Conservation (phyloP, 2,113 vertebrate species). For the Phocoena sinus region DNA sequence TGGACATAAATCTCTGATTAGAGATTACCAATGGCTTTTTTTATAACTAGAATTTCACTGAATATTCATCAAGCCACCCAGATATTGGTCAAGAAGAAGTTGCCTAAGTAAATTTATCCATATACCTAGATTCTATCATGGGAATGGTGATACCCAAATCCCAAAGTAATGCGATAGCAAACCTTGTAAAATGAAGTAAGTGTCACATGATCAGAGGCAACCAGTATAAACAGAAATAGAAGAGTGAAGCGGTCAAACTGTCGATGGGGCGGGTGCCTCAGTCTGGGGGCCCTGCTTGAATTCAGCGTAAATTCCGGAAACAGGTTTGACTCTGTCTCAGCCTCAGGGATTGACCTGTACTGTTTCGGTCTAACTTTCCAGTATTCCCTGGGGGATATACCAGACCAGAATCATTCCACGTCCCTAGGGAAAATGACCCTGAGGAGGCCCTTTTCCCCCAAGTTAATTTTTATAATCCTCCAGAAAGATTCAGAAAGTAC, state of each 20-base stretch:
- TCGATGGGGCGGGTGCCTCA: accelerated
- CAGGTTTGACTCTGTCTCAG: neutral
- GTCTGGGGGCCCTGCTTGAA: neutral
- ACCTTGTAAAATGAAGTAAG: neutral
- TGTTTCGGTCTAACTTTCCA: neutral
- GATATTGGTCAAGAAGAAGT: neutral
- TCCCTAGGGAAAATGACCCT: neutral
- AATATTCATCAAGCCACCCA: neutral
- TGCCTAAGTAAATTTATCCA: neutral
- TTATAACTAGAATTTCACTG: neutral
- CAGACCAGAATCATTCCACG: neutral
- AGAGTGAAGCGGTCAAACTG: neutral
- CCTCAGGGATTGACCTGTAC: neutral
- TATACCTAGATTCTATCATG: neutral
- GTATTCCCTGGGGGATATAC: neutral
- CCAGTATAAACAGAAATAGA: neutral
- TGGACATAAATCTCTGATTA: neutral
- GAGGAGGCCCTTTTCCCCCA: neutral
- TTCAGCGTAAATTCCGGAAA: neutral
- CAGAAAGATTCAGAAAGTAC: neutral
- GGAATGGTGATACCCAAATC: neutral
- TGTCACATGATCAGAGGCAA: neutral
- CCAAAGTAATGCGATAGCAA: neutral
- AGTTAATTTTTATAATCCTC: neutral
- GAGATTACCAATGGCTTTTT: neutral